These are phyloP conservation scores for Malthinus seriepunctatus DNA, from an alignment of 2,888 invertebrate species.

Conservation along the genomic window DNA sequence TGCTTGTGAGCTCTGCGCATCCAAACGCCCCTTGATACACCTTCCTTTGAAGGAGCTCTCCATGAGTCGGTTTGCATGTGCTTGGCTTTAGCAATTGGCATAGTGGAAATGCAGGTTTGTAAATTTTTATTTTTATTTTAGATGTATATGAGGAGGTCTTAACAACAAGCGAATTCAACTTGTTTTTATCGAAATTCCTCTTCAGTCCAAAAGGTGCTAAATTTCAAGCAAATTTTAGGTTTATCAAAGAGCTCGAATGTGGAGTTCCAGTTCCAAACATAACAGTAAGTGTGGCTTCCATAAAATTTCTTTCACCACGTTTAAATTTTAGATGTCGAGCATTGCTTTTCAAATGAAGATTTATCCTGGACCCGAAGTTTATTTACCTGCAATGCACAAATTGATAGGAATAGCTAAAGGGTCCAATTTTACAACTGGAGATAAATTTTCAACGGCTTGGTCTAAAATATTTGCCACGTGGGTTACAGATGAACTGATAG, in stretches of 20 bases:
- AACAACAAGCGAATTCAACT: conserved; percentile 61
- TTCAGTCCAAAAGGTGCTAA: conserved; percentile 70
- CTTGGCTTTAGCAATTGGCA: no score
- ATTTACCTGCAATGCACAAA: conserved; percentile 74
- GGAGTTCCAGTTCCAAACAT: conserved; percentile 64
- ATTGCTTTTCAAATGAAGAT: conserved; percentile 66
- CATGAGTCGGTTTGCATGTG: no score
- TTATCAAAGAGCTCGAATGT: conserved; percentile 63
- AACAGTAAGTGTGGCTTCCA: conserved; percentile 48
- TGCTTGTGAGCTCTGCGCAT: no score
- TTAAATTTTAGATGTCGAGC: conserved; percentile 59
- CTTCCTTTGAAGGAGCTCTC: no score
- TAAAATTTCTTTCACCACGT: neutral
- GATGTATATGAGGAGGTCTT: conserved; percentile 56
- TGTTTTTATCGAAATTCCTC: conserved; percentile 70
- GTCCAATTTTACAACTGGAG: conserved; percentile 63
- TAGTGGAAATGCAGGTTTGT: no score
- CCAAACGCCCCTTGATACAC: no score
- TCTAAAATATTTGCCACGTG: conserved; percentile 73
- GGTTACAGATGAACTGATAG: conserved; percentile 79
- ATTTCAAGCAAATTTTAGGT: conserved; percentile 70
- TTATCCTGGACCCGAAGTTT: conserved; percentile 66
- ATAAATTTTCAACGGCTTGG: conserved; percentile 70
- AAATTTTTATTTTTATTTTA: conserved; percentile 43
- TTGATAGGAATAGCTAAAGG: conserved; percentile 61